Evolutionary conservation across 2,888 invertebrate species (phyloP), one percentile per base, ranked within the genome.

Genomic region (Morpho achilles): DNA sequence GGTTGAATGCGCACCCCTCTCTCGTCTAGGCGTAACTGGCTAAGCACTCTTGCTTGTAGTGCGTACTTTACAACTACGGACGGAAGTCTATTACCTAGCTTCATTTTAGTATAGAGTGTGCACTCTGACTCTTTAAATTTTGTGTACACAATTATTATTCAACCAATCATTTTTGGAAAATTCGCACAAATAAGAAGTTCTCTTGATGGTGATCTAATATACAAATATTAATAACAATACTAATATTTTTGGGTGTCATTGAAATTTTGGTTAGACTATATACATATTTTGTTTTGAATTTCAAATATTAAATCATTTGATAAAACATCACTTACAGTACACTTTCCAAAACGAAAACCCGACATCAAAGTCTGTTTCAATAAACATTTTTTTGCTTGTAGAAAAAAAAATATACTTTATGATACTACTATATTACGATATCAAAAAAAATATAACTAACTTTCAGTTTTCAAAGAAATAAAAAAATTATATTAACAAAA

Each of bases 1-100:
- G 87, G 85, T 80, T 76, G 79, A 77, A 79, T 82, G 80, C 84
- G 77, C 85, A 81, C 86, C 86, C 86, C 60, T 63, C 68, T 69
- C 69, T 69, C 67, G 56, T 69, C 64, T 67, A 65, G 62, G 66
- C 62, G 64, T 63, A 63, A 64, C 64, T 68, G 64, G 62, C 64
- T 62, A 67, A 65, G 62, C 60, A 62, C 62, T 55, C 65, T 61
- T 50, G 55, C 43, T 40, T 59, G 52, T 56, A 50, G 53, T 64
- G 64, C 60, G 61, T 63, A 67, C 66, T 63, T 62, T 57, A 59
- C 56, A 64, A 69, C 65, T 67, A 58, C 63, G 58, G 49, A 39
- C 46, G 53, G 59, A 51, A 57, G 54, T 55, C 59, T 62, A 64
- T 63, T 58, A 65, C 56, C 58, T 57, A 58, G 51, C 63, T 61